Base-by-base conservation (phyloP, 1,140 invertebrate genomes). In the Portunus trituberculatus region DNA sequence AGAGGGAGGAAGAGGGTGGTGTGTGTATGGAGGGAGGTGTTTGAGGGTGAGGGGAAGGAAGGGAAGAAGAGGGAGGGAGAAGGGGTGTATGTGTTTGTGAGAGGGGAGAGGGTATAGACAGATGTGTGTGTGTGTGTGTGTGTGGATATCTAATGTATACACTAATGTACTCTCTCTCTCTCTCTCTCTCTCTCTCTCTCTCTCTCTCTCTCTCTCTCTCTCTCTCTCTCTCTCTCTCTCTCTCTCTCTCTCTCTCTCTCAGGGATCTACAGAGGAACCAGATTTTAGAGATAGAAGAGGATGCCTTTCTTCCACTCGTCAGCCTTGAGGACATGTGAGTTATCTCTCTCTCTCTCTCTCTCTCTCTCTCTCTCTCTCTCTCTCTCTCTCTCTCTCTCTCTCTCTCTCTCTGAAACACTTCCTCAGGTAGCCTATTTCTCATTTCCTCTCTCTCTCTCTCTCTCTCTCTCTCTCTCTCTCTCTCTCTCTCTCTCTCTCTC, bases 321-420 rank as follows among this genome's bases (percentile, higher is more conserved):
- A 97, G 98, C 95, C 97, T 99, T 8, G 98, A 98, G 97, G 99
- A 99, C 97, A 97, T 99, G 99, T 99, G 97, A 98, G 98, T 98
- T 87, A 48, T 59, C 48, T 94, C 45, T 45, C 25, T 45, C 76
- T 39, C 76, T 86, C 84, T 87, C 84, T 96, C 91, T 95, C 93
- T 95, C 83, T 94, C 94, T 94, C 88, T 82, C 94, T 89, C 94
- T 96, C 96, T 92, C 92, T 91, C 93, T 94, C 96, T 97, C 96
- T 82, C 97, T 96, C 45, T 86, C 86, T 20, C 93, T 92, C 91
- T 88, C 83, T 91, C 48, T 96, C 92, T 31, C 32, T 93, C 92
- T 96, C 45, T 86, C 86, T 20, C 93, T 92, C 91, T 89, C 83
- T 91, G 39, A 39, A 39, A 39, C 39, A 39, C 39, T 39, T 39